Percentiles rank a stretch among this genome's conserved stretches.
Conservation (phyloP, 1,140 invertebrate genomes). For the Drosophila burlai region DNA sequence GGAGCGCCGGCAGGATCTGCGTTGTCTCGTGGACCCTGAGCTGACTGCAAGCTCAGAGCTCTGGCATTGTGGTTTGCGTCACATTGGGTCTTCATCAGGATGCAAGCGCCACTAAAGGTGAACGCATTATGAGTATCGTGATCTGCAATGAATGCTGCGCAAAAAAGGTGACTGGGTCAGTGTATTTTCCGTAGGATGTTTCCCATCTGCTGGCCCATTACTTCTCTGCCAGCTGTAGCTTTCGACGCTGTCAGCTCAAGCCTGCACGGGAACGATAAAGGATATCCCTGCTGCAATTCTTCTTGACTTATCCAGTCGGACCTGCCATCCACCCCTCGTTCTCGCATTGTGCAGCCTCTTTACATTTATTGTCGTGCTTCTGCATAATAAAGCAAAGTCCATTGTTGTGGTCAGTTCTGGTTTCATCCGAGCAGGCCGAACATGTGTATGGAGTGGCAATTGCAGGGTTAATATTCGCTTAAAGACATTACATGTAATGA, state of each 20-base stretch:
- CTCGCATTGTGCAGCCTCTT: not conserved
- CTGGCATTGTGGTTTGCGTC: slow-evolving; percentile 65
- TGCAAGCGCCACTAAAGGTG: slow-evolving; percentile 19
- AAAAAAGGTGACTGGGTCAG: slow-evolving; percentile 17
- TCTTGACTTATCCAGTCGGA: slow-evolving; percentile 6
- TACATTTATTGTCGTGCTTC: slow-evolving; percentile 59
- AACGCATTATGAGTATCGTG: slow-evolving; percentile 3
- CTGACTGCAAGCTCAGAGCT: slow-evolving; percentile 24
- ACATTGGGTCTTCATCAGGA: slow-evolving; percentile 37
- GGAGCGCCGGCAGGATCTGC: slow-evolving; percentile 22
- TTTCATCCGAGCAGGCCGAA: not conserved
- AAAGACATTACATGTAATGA: too few relatives aligned
- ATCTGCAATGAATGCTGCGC: slow-evolving; percentile 12
- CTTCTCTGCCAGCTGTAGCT: not conserved
- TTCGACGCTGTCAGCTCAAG: slow-evolving; percentile 6
- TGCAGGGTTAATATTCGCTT: slow-evolving; percentile 2
- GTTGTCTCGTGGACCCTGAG: slow-evolving; percentile 24
- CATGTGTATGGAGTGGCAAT: slow-evolving; percentile 2
- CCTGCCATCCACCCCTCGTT: not conserved
- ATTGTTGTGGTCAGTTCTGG: slow-evolving; percentile 60
- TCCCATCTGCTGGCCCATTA: slow-evolving; percentile 3
- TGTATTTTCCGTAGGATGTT: not conserved
- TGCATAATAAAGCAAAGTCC: slow-evolving; percentile 60
- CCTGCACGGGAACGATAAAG: slow-evolving; percentile 14
- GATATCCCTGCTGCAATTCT: slow-evolving; percentile 13